Evolutionary conservation across 2,113 vertebrate genomes (phyloP).

Genomic region (Taxidea taxus): DNA sequence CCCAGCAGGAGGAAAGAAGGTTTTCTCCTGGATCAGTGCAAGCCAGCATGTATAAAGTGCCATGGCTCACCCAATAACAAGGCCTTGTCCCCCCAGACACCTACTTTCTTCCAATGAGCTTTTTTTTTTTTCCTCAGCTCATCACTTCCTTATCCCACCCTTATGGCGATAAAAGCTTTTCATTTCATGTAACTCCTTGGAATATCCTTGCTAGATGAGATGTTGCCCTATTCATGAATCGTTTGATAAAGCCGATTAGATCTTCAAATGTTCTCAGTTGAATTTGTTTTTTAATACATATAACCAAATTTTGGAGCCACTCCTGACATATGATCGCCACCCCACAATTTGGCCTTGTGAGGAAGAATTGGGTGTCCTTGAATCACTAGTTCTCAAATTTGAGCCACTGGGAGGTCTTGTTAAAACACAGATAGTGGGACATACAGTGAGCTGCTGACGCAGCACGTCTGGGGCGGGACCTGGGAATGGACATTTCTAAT

Average conservation of each 20-base stretch:
- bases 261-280: not conserved
- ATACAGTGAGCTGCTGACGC: not conserved
- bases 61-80: not conserved
- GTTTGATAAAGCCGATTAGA: not conserved
- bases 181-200: not conserved
- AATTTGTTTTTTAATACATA: not conserved
- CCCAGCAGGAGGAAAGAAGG: not conserved
- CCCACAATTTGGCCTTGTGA: not conserved
- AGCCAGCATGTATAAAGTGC: not conserved
- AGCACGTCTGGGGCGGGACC: not conserved
- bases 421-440: not conserved
- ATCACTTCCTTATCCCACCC: not conserved
- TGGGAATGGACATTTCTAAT: not conserved
- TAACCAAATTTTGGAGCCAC: not conserved
- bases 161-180: not conserved
- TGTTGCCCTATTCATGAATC: not conserved
- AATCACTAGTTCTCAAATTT: not conserved
- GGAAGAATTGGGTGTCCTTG: not conserved
- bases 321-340: accelerated
- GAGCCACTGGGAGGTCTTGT: not conserved
- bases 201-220: not conserved
- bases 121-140: not conserved
- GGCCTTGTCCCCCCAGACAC: not conserved
- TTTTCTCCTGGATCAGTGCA: not conserved
- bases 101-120: not conserved